Evolutionary conservation across 2,888 invertebrate species (phyloP), one percentile per base, ranked within the genome.

Genomic region (Cylloceria caligata): DNA sequence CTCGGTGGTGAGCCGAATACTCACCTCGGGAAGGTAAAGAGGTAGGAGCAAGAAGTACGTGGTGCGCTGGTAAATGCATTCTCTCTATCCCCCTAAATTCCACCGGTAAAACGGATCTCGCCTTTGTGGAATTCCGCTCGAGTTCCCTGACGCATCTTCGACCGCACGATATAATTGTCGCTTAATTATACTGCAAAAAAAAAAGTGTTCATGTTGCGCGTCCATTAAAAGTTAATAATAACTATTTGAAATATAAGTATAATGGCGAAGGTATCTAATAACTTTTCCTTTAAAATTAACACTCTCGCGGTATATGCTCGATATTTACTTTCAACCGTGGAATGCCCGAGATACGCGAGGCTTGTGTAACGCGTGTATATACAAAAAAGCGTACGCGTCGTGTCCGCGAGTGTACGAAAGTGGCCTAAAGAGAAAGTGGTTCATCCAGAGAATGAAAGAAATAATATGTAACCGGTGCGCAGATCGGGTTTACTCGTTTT

Each of bases 361-460:
- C 60, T 71, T 71, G 71, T 57, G 71, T 57, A 71, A 71, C 57
- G 34, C 39, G 34, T 42, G 68, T 34, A 36, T 52, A 24, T 24
- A 49, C n/a, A n/a, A n/a, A n/a, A n/a, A 19, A 47, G 21, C 21
- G 30, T 27, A 27, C n/a, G 21, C 52, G 52, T 52, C 21, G 45
- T 39, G 39, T 27, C 16, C 27, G 30, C 30, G n/a, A 30, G 57
- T 6, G 30, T n/a, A n/a, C n/a, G n/a, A n/a, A n/a, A n/a, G n/a
- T n/a, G n/a, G n/a, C 68, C 81, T 72, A 77, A 81, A 81, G 81
- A 72, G 81, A 81, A 77, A 81, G 81, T 52, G 81, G 77, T 77
- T 77, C 77, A 81, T 77, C 77, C 71, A 68, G 81, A 62, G 62
- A 30, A 81, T 76, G 49, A 72, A 67, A 62, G 60, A 71, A 72